Evolutionary conservation across 2,113 vertebrate genomes (phyloP), one percentile per base, ranked within the genome.

Genomic region (Coptodon rendalli): DNA sequence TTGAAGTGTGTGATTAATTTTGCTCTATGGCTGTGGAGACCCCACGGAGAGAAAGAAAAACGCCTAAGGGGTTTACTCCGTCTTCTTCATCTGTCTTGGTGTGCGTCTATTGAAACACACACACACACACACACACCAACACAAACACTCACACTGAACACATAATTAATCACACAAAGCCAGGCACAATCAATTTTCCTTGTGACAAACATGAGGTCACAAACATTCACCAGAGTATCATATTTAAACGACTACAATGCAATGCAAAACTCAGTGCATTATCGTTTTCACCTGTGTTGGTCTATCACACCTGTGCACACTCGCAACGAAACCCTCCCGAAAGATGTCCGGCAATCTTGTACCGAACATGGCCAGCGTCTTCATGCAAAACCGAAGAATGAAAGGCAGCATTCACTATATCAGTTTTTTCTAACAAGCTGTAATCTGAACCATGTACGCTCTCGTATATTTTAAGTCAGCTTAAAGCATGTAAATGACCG

Each of bases 1-100:
- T 90, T 91, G 87, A 94, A 94, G 88, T 76, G 87, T 90, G 87
- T 95, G 93, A 95, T 95, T 95, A 95, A 95, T 95, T 90, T 90
- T 88, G 78, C 71, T 83, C 63, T 79, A 19, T 63, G 83, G 40
- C 91, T 87, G 85, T 53, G 24, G 73, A 81, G 86, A 92, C 87
- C 93, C 88, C 92, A 84, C 84, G 81, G 87, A 89, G 87, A 91
- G 91, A 86, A 50, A 27, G 22, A 48, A 57, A 91, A 89, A 87
- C 2, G 63, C 93, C 92, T 71, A 50, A 89, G 86, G 92, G 91
- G 87, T 88, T 91, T 79, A 88, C 50, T 87, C 73, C 16, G 22
- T 61, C 68, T 82, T 34, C 68, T 12, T 82, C 68, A 50, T 86
- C n/a, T 71, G n/a, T 68, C n/a, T 40, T 36, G 7, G 12, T 16